Percentiles rank a stretch among this genome's conserved stretches.
Conservation (phyloP, 2,888 invertebrate genomes). For the Nemapogon koenigi region DNA sequence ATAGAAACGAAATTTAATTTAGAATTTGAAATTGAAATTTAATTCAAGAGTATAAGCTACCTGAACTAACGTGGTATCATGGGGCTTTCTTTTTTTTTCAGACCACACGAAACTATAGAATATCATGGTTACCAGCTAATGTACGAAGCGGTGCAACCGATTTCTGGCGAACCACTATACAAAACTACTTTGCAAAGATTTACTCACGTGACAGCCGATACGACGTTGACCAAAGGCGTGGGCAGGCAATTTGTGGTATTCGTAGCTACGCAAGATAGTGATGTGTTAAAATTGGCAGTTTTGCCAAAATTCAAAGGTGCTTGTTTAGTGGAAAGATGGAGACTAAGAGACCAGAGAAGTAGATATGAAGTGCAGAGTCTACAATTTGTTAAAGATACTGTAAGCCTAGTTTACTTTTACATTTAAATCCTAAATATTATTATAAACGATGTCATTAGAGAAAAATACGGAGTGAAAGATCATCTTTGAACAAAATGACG, state of each 20-base stretch:
- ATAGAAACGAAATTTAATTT: too few relatives aligned
- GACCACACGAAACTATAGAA: constrained; percentile 62
- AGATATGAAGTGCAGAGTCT: constrained; percentile 68
- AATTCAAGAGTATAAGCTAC: too few relatives aligned
- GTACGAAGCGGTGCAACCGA: constrained; percentile 84
- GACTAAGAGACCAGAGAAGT: constrained; percentile 64
- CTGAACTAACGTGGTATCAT: too few relatives aligned
- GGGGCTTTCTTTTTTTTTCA: constrained; percentile 22
- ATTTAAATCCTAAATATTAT: too few relatives aligned
- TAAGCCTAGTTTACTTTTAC: too few relatives aligned
- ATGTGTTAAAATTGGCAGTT: constrained; percentile 82
- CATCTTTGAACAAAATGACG: too few relatives aligned
- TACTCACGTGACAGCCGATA: constrained; percentile 83
- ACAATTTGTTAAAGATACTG: constrained; percentile 82
- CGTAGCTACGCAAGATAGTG: constrained; percentile 77
- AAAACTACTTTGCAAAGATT: constrained; percentile 74
- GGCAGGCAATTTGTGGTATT: constrained; percentile 79
- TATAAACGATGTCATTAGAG: too few relatives aligned
- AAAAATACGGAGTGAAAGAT: too few relatives aligned
- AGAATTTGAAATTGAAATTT: too few relatives aligned
- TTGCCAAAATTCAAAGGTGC: constrained; percentile 73
- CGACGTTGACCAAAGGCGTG: constrained; percentile 74
- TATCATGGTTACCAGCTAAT: constrained; percentile 84
- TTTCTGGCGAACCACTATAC: constrained; percentile 73
- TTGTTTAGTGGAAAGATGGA: constrained; percentile 88